Evolutionary conservation across 2,113 vertebrate genomes (phyloP).

Genomic region (Sylvia atricapilla): DNA sequence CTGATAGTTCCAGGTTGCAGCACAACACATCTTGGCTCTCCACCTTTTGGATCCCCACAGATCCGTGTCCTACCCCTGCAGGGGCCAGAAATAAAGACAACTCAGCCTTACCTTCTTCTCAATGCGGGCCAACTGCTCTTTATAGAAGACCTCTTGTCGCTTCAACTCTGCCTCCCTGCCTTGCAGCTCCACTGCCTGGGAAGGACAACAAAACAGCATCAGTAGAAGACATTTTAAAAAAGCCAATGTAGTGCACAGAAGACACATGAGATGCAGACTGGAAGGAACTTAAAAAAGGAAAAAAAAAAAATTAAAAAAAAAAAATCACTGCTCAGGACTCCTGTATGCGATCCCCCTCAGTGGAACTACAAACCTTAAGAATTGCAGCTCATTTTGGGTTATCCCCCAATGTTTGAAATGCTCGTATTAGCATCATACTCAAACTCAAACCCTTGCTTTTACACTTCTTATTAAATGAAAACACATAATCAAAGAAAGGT

Average conservation of each 20-base stretch:
- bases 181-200: constrained; percentile 80
- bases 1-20: background rate
- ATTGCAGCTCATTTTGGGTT: background rate
- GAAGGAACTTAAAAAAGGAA: background rate
- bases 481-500: background rate
- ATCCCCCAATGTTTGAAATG: background rate
- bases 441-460: background rate
- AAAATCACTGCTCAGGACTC: background rate
- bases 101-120: constrained; percentile 84
- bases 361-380: background rate
- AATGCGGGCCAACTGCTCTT: constrained; percentile 84
- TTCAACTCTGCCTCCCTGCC: constrained; percentile 81
- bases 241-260: background rate
- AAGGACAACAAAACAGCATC: constrained; percentile 15
- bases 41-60: background rate
- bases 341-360: background rate
- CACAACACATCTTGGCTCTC: background rate
- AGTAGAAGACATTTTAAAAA: background rate
- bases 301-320: background rate
- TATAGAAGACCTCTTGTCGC: constrained; percentile 79
- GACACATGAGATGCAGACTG: background rate
- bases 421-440: background rate
- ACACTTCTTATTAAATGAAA: background rate
- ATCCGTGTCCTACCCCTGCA: background rate
- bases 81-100: background rate